Evolutionary conservation across 2,113 vertebrate species (phyloP).

Genomic region (Cephalopterus ornatus): DNA sequence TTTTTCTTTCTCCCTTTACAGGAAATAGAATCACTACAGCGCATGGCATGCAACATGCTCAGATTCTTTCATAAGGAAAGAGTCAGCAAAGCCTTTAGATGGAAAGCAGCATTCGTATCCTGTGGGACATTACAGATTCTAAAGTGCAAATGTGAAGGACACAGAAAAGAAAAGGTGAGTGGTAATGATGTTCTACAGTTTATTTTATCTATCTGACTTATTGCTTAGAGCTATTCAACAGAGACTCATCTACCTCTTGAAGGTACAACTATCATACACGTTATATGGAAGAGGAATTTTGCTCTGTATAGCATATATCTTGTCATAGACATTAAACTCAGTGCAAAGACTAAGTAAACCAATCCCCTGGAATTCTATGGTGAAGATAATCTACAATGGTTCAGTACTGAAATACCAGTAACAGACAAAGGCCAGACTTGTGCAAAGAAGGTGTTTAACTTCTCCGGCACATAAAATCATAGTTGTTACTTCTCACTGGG

Average conservation of each 20-base stretch:
- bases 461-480: background rate
- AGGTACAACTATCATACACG: background rate
- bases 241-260: background rate
- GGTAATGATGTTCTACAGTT: background rate
- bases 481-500: background rate
- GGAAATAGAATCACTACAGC: conserved; percentile 44
- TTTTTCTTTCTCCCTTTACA: conserved; percentile 14
- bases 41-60: conserved; percentile 50
- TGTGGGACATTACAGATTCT: conserved; percentile 27
- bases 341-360: background rate
- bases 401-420: background rate
- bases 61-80: conserved; percentile 1
- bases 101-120: conserved; percentile 40
- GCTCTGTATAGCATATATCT: background rate
- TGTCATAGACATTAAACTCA: background rate
- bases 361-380: background rate
- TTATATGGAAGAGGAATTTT: background rate
- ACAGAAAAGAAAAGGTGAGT: conserved; percentile 34
- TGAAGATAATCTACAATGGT: background rate
- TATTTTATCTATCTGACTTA: background rate
- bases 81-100: conserved; percentile 5
- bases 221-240: background rate
- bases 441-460: background rate
- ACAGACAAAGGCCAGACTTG: background rate
- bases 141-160: conserved; percentile 39